Percentiles rank a stretch among this genome's conserved stretches.
Evolutionary conservation across 1,140 invertebrate species (phyloP).

Genomic region (Mya arenaria): DNA sequence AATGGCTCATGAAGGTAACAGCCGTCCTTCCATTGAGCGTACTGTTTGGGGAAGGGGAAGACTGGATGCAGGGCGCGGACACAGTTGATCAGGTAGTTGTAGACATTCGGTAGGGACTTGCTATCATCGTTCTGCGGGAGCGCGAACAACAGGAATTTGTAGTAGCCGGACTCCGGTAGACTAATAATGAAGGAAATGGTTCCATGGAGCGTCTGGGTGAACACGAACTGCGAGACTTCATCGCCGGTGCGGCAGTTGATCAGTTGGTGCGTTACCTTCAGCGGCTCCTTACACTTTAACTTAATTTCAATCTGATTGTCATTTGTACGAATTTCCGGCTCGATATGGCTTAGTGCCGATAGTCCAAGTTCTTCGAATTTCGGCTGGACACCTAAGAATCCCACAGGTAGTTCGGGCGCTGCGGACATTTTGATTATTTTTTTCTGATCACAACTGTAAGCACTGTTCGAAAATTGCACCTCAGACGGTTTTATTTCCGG

Average conservation of each 20-base stretch:
- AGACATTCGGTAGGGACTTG: slow-evolving; percentile 78
- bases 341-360: slow-evolving; percentile 65
- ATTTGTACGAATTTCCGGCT: slow-evolving; percentile 61
- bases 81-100: slow-evolving; percentile 78
- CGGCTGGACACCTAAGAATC: slow-evolving; percentile 75
- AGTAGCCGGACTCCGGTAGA: slow-evolving; percentile 74
- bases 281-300: slow-evolving; percentile 61
- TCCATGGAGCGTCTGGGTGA: slow-evolving; percentile 69
- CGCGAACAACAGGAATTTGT: slow-evolving; percentile 80
- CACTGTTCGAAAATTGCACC: no score
- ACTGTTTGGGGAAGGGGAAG: slow-evolving; percentile 80
- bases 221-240: slow-evolving; percentile 69
- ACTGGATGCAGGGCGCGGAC: slow-evolving; percentile 61
- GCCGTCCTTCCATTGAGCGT: slow-evolving; percentile 81
- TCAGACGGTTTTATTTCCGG: no score
- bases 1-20: slow-evolving; percentile 78
- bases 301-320: slow-evolving; percentile 71
- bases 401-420: slow-evolving; percentile 70
- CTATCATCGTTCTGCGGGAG: slow-evolving; percentile 73
- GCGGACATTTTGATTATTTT: slow-evolving; percentile 59
- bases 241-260: slow-evolving; percentile 61
- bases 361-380: slow-evolving; percentile 68
- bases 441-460: no score
- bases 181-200: slow-evolving; percentile 67
- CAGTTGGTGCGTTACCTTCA: slow-evolving; percentile 74